Evolutionary conservation across 2,113 vertebrate species (phyloP).

Genomic region (Alouatta palliata): DNA sequence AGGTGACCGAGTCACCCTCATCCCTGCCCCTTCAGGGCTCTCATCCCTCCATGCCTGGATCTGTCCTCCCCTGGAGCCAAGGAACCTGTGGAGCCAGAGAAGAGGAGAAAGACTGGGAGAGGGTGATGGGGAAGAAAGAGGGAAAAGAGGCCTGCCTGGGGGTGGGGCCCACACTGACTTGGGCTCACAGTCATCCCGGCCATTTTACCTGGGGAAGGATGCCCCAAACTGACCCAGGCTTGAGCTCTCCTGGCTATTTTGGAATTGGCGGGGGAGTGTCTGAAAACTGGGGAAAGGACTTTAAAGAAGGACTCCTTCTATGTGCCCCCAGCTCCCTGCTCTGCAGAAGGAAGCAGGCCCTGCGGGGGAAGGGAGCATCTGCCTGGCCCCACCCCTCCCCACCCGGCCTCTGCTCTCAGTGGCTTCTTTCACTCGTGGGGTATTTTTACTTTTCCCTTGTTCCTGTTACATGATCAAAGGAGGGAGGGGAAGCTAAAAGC

Average conservation of each 20-base stretch:
- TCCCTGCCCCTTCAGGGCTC: no score
- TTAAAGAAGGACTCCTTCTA: not conserved
- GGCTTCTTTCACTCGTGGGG: constrained; percentile 57
- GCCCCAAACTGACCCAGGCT: not conserved
- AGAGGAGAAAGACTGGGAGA: not conserved
- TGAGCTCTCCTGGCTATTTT: not conserved
- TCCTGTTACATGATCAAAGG: constrained; percentile 83
- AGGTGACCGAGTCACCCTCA: not conserved
- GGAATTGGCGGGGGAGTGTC: not conserved
- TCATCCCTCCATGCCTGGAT: not conserved
- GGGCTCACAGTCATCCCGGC: no score
- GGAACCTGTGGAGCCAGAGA: not conserved
- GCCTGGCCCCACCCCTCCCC: not conserved
- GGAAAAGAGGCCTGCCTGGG: no score
- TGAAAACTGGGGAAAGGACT: not conserved
- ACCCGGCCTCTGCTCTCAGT: not conserved
- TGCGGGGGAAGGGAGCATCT: not conserved
- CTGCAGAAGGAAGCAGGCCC: not conserved
- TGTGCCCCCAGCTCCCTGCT: not conserved
- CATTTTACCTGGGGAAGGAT: not conserved
- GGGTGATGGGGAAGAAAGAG: not conserved
- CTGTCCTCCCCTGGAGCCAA: not conserved
- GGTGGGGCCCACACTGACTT: accelerated
- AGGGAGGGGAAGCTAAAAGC: constrained; percentile 68
- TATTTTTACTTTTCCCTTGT: constrained; percentile 83